A percentile compares a stretch with the other conserved stretches of the same genome.
phyloP scores from a whole-genome alignment of 2,797 vertebrate genomes.

The Megaceryle alcyon region DNA sequence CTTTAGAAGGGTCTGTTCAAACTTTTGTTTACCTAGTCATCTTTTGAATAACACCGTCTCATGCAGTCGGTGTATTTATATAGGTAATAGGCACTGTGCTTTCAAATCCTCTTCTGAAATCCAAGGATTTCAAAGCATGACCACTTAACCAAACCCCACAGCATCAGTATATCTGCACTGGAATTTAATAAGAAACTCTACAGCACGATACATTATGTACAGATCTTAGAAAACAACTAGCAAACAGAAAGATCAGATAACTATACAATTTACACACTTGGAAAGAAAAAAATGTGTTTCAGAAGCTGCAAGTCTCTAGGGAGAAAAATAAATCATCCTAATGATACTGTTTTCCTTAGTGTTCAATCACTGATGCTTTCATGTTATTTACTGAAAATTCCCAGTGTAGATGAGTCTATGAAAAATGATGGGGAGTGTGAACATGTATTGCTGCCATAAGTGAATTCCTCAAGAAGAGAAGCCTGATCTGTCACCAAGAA shows the following conservation, averaged over 20 bases:
- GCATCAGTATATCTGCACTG: not conserved
- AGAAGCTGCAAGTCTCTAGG: slow-evolving; percentile 7
- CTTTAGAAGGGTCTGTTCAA: not conserved
- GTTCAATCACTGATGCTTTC: not conserved
- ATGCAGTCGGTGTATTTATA: not conserved
- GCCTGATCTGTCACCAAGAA: slow-evolving; percentile 1
- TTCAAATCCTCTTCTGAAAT: not conserved
- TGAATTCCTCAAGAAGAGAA: slow-evolving; percentile 51
- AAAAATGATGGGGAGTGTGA: slow-evolving; percentile 22
- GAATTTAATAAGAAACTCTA: not conserved
- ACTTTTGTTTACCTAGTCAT: not conserved
- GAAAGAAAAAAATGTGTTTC: slow-evolving; percentile 16
- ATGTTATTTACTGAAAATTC: slow-evolving; percentile 36
- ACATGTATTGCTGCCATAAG: slow-evolving; percentile 28
- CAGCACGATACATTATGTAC: not conserved
- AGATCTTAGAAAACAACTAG: not conserved
- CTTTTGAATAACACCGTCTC: not conserved
- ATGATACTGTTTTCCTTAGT: not conserved
- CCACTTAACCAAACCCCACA: not conserved
- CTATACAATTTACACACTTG: not conserved
- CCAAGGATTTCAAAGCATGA: not conserved
- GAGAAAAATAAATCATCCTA: slow-evolving; percentile 32
- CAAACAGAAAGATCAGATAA: not conserved
- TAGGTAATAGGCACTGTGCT: not conserved
- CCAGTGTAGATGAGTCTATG: not conserved